Evolutionary conservation across 2,797 vertebrate species (phyloP).

Genomic region (Cichlasoma orientale): DNA sequence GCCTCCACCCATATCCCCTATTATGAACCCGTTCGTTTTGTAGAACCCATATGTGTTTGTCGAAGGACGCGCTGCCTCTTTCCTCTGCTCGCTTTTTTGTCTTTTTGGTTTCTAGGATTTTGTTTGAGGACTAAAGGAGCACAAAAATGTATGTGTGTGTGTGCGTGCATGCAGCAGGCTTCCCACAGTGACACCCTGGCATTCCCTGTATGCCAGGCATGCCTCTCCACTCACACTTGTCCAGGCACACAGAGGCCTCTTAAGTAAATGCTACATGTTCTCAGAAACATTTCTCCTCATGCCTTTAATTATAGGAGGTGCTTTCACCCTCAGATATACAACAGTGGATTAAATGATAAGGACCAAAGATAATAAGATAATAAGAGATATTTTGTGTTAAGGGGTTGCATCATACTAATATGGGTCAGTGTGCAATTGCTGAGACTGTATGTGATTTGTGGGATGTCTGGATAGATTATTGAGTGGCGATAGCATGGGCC

Average conservation of each 20-base stretch:
- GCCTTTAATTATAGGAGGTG: constrained; percentile 10
- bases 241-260: constrained; percentile 51
- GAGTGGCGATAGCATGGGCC: neutral
- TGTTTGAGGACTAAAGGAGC: constrained; percentile 34
- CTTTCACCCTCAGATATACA: neutral
- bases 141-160: constrained; percentile 19
- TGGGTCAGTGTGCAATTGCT: neutral
- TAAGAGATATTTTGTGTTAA: neutral
- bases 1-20: constrained; percentile 49
- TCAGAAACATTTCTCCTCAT: constrained; percentile 29
- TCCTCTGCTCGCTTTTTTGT: constrained; percentile 24
- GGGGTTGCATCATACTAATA: neutral
- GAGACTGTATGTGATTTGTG: neutral
- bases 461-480: neutral
- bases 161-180: constrained; percentile 19
- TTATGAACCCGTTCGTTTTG: constrained; percentile 52
- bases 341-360: neutral
- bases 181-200: constrained; percentile 63
- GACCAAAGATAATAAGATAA: neutral
- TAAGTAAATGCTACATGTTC: constrained; percentile 57
- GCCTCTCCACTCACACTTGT: constrained; percentile 64
- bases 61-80: constrained; percentile 62
- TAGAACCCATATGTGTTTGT: constrained; percentile 73
- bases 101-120: constrained; percentile 45
- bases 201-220: constrained; percentile 65